Evolutionary conservation across 2,113 vertebrate genomes (phyloP).

Genomic region (Poeciliopsis retropinna): DNA sequence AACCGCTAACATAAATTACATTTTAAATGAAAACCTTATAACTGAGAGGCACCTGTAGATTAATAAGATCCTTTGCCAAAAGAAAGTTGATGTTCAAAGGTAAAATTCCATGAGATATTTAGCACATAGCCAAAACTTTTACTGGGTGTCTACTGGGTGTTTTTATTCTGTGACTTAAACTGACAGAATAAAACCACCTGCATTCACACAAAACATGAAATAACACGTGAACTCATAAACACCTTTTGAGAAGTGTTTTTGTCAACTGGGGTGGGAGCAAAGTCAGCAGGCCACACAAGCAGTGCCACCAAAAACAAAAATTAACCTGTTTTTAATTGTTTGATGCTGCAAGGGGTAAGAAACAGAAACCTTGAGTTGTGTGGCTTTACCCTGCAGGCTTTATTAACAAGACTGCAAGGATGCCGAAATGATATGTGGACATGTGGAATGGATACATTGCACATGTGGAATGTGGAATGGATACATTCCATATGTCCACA

Average conservation of each 20-base stretch:
- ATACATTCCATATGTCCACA: no score
- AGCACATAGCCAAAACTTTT: not conserved
- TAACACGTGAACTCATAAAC: slow-evolving; percentile 25
- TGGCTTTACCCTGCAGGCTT: slow-evolving; percentile 49
- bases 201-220: slow-evolving; percentile 15
- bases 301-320: slow-evolving; percentile 46
- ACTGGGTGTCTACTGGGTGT: not conserved
- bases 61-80: not conserved
- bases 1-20: not conserved
- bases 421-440: slow-evolving; percentile 11
- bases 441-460: slow-evolving; percentile 34
- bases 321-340: slow-evolving; percentile 60
- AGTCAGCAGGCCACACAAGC: slow-evolving; percentile 36
- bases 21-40: not conserved
- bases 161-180: not conserved
- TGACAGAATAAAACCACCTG: not conserved
- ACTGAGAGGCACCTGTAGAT: not conserved
- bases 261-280: slow-evolving; percentile 41
- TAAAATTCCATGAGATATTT: not conserved
- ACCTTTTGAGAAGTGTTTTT: slow-evolving; percentile 37
- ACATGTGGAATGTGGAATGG: slow-evolving; percentile 23
- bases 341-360: slow-evolving; percentile 34
- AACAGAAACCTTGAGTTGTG: slow-evolving; percentile 48
- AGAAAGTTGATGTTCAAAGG: not conserved
- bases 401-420: slow-evolving; percentile 60